phyloP scores from a whole-genome alignment of 2,113 vertebrate genomes.

The Rhea pennata region DNA sequence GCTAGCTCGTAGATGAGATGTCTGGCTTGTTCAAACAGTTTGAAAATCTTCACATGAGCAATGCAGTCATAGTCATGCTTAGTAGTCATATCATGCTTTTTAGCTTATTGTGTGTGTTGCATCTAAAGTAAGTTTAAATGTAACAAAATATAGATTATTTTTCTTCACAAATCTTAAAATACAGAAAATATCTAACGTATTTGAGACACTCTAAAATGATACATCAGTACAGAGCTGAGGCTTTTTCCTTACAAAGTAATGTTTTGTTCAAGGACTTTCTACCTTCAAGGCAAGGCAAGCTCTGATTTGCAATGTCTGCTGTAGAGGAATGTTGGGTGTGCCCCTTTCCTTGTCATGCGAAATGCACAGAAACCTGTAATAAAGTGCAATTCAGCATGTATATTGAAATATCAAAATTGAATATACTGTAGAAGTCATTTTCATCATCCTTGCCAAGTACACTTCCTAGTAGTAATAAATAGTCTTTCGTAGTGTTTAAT shows the following conservation, averaged over 20 bases:
- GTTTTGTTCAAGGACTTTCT: slow-evolving; percentile 40
- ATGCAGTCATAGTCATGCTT: not conserved
- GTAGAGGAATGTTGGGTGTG: slow-evolving; percentile 61
- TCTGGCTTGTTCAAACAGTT: not conserved
- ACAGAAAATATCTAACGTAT: not conserved
- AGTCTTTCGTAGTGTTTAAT: not conserved
- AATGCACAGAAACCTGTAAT: slow-evolving; percentile 38
- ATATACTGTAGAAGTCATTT: not conserved
- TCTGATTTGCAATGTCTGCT: slow-evolving; percentile 54
- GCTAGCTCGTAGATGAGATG: not conserved
- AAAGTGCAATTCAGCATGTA: slow-evolving; percentile 35
- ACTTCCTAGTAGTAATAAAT: not conserved
- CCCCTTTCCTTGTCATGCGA: slow-evolving; percentile 41
- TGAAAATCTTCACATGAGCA: not conserved
- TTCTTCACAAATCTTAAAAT: not conserved
- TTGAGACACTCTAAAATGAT: not conserved
- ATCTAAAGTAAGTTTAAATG: not conserved
- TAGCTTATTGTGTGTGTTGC: not conserved
- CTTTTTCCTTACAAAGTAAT: slow-evolving; percentile 21
- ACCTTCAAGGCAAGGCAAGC: slow-evolving; percentile 60
- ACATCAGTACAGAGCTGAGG: not conserved
- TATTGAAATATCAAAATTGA: not conserved
- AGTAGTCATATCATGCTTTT: not conserved
- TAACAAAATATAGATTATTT: not conserved
- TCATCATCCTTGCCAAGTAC: not conserved